Conservation (phyloP, 2,113 vertebrate species). For the Mustela nigripes region DNA sequence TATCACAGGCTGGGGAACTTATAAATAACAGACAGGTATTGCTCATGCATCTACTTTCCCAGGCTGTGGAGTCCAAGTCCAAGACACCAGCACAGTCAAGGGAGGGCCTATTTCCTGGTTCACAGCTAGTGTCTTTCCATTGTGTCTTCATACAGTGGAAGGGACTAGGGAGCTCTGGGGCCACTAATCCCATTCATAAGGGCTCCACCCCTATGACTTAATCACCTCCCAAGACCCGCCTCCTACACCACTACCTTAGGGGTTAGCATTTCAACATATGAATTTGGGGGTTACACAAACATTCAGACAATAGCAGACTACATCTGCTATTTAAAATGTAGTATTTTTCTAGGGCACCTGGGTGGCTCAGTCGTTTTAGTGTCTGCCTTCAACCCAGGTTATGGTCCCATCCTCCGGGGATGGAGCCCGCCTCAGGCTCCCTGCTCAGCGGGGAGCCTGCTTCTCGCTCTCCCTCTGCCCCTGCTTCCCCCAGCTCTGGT, state of each 20-base stretch:
- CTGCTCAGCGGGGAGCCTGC: neutral
- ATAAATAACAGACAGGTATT: neutral
- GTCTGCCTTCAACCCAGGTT: neutral
- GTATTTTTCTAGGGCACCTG: no score
- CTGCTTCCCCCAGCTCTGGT: no score
- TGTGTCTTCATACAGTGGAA: neutral
- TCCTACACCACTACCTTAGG: neutral
- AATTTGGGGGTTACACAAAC: neutral
- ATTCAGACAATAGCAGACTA: neutral
- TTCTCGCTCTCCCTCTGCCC: neutral
- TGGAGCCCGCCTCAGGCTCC: no score
- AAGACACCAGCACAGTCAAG: neutral
- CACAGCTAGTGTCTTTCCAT: neutral
- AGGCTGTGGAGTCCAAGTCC: neutral
- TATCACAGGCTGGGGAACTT: neutral
- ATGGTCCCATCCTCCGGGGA: neutral
- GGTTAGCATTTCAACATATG: neutral
- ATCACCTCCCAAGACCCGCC: neutral
- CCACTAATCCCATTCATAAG: neutral
- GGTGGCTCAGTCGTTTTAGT: no score
- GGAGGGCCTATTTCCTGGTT: neutral
- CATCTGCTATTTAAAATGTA: neutral
- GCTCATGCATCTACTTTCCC: neutral
- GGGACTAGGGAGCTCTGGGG: no score
- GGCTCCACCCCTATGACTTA: neutral